Conservation (phyloP, 1,140 invertebrate species). For the Charaxes varanes region DNA sequence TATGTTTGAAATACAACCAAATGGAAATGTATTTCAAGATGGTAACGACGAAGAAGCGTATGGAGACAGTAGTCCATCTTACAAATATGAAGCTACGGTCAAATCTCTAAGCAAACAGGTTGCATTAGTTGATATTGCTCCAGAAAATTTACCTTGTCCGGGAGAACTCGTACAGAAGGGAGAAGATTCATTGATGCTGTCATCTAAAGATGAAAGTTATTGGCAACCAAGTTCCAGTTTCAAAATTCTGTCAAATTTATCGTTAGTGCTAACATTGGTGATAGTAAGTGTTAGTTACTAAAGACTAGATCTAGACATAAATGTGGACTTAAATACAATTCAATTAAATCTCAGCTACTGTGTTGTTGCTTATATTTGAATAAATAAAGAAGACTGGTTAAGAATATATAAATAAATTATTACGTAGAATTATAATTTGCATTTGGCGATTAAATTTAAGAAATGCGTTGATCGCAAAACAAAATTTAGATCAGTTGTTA, state of each 20-base stretch:
- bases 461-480: too few species aligned
- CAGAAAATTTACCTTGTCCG: conserved; percentile 42
- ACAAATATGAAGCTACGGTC: conserved; percentile 41
- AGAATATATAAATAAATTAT: conserved; percentile 53
- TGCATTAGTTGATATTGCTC: conserved; percentile 36
- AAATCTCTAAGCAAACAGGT: conserved; percentile 38
- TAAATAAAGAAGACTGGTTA: conserved; percentile 52
- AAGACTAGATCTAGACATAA: conserved; percentile 1
- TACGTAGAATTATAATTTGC: conserved; percentile 19
- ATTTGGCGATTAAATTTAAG: neutral
- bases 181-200: conserved; percentile 62
- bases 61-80: conserved; percentile 27
- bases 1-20: conserved; percentile 32
- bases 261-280: conserved; percentile 31
- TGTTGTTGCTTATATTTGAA: conserved; percentile 29
- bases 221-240: conserved; percentile 42
- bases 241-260: conserved; percentile 30
- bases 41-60: conserved; percentile 33
- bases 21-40: conserved; percentile 35
- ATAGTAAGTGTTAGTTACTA: conserved; percentile 22
- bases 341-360: neutral
- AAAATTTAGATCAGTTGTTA: conserved; percentile 3
- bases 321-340: conserved; percentile 4
- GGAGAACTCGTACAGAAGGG: conserved; percentile 40
- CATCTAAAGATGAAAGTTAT: conserved; percentile 57